Evolutionary conservation across 2,797 vertebrate genomes (phyloP).

Genomic region (Huso huso): DNA sequence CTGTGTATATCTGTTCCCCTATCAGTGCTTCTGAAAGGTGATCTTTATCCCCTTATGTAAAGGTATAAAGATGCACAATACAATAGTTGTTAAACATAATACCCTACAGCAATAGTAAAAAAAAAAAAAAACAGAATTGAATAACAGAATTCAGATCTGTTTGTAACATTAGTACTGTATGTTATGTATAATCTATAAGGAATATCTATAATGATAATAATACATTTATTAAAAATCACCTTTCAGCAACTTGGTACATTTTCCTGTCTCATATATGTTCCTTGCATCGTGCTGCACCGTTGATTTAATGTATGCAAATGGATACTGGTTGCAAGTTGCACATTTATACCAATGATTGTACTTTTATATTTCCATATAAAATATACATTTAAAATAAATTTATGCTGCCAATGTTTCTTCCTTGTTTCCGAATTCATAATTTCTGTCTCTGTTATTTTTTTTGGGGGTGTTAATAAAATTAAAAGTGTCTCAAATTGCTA

Average conservation of each 20-base stretch:
- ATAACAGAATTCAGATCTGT: too few relatives aligned
- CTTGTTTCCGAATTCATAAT: neutral
- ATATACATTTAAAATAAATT: constrained; percentile 47
- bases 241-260: constrained; percentile 6
- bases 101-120: constrained; percentile 29
- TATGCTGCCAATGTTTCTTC: constrained; percentile 25
- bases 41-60: constrained; percentile 8
- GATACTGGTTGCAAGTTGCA: constrained; percentile 67
- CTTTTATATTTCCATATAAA: constrained; percentile 72
- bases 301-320: constrained; percentile 61
- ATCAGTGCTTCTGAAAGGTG: constrained; percentile 35
- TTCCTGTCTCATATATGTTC: constrained; percentile 38
- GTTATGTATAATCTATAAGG: too few relatives aligned
- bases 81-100: too few relatives aligned
- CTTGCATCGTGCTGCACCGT: constrained; percentile 56
- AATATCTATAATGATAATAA: too few relatives aligned
- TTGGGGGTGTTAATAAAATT: too few relatives aligned
- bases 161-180: too few relatives aligned
- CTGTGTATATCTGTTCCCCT: constrained; percentile 27
- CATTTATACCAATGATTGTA: constrained; percentile 75
- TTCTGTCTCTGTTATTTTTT: too few relatives aligned
- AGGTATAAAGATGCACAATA: too few relatives aligned
- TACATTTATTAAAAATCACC: neutral
- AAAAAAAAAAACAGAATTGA: constrained; percentile 9
- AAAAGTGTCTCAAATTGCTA: too few relatives aligned